Base-by-base conservation (phyloP, 2,113 vertebrate species). In the Ammodytes dubius region DNA sequence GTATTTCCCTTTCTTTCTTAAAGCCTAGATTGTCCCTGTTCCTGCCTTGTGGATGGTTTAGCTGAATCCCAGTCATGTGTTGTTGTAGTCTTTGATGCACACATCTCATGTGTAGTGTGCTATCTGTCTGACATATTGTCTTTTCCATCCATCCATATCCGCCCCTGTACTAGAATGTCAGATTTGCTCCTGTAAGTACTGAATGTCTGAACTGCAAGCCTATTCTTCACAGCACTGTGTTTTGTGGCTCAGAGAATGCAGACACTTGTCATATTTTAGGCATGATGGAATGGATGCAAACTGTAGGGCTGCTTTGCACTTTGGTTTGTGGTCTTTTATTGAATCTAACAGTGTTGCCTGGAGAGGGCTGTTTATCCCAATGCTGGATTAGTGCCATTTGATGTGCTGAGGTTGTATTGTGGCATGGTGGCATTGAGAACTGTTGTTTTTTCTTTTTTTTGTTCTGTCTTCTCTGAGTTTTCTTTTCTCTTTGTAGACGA, bases 401-500 rank as follows among this genome's bases (percentile, higher is more conserved):
- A n/a, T 73, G 9, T 75, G 60, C n/a, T 82, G 42, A 37, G 70
- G 17, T 8, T 64, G 72, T 50, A n/a, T 17, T 67, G 47, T 84
- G 46, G 81, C 80, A 87, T 86, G 80, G 0, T 56, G 27, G n/a
- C 8, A 17, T 60, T 64, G 3, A 27, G 15, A 69, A 15, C 7
- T 35, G 3, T 4, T 11, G 39, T 61, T 59, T 50, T 15, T 19
- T 0, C 9, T 53, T 50, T 68, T 43, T 49, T 17, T 11, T 13
- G 1, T 71, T 12, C 19, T 19, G 70, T 70, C 5, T 15, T 4
- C 3, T 17, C 12, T 66, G 52, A 7, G 6, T 37, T 67, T 2
- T 15, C 74, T 2, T 56, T 15, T 59, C 13, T 64, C 47, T 60
- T 56, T 88, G 5, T 87, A 99, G 98, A 93, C 96, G 96, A 65